Conservation (phyloP, 2,797 vertebrate genomes). For the Chaetodon trifasciatus region DNA sequence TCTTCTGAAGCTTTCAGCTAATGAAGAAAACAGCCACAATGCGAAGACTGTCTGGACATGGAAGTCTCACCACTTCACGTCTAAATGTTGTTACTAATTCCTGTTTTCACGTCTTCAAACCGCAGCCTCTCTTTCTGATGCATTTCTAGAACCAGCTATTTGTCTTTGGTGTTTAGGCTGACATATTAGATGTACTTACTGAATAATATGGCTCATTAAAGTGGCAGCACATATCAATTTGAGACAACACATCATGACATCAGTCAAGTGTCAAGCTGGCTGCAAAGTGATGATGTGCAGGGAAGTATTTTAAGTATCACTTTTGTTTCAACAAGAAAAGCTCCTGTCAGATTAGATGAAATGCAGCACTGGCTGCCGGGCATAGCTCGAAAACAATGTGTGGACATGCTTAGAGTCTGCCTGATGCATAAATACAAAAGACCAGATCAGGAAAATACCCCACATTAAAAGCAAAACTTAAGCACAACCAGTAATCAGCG, state of each 20-base stretch:
- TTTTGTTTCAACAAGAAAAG: constrained; percentile 49
- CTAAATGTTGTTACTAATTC: background rate
- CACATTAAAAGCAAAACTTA: constrained; percentile 20
- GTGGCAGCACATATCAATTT: background rate
- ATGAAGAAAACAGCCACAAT: background rate
- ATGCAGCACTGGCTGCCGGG: background rate
- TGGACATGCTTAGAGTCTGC: background rate
- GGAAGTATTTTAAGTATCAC: constrained; percentile 32
- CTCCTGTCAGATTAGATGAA: constrained; percentile 18
- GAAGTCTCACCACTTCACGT: background rate
- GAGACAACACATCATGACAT: background rate
- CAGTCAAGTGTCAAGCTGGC: background rate
- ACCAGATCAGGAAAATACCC: constrained; percentile 1
- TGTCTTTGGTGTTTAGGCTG: background rate
- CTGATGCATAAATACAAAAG: background rate
- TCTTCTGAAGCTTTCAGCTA: background rate
- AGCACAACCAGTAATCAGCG: constrained; percentile 20
- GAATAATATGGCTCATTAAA: background rate
- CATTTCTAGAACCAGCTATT: background rate
- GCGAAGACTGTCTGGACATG: background rate
- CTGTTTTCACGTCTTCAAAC: background rate
- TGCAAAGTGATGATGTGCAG: background rate
- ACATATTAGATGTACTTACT: background rate
- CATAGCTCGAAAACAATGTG: constrained; percentile 6
- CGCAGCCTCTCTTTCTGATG: background rate